Conservation (phyloP, 2,797 vertebrate genomes). For the Falco berigora region DNA sequence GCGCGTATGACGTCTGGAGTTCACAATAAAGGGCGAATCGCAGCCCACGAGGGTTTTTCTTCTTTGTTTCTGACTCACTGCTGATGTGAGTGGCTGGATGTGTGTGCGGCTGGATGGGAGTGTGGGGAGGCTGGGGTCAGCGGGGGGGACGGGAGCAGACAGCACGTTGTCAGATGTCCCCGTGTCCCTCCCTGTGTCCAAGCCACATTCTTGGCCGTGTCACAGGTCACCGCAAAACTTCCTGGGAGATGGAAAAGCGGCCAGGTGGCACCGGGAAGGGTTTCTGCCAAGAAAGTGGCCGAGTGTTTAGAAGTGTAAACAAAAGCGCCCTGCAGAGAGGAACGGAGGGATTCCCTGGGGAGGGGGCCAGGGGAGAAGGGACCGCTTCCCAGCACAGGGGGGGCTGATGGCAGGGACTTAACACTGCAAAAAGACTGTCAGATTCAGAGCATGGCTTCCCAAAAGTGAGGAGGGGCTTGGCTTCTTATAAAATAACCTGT, state of each 20-base stretch:
- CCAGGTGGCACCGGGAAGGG: background rate
- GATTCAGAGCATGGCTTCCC: background rate
- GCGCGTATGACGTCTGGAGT: constrained; percentile 60
- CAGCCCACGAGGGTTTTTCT: constrained; percentile 32
- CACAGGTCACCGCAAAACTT: background rate
- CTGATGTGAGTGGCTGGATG: background rate
- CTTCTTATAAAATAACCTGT: background rate
- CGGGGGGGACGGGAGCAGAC: background rate
- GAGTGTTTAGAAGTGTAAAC: background rate
- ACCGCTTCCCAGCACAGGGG: background rate
- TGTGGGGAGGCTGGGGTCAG: background rate
- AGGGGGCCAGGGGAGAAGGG: background rate
- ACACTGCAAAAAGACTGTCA: background rate
- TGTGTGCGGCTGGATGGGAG: background rate
- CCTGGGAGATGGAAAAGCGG: background rate
- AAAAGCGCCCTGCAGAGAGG: background rate
- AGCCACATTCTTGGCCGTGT: rapidly evolving
- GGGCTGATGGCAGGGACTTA: background rate
- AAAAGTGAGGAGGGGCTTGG: background rate
- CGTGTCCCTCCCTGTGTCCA: too few relatives aligned
- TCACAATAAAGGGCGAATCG: constrained; percentile 59
- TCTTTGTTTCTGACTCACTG: constrained; percentile 65
- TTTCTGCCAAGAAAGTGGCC: background rate
- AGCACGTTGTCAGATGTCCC: background rate
- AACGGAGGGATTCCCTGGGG: background rate